Evolutionary conservation across 2,888 invertebrate genomes (phyloP).

Genomic region (Drosophila nigritarsus): DNA sequence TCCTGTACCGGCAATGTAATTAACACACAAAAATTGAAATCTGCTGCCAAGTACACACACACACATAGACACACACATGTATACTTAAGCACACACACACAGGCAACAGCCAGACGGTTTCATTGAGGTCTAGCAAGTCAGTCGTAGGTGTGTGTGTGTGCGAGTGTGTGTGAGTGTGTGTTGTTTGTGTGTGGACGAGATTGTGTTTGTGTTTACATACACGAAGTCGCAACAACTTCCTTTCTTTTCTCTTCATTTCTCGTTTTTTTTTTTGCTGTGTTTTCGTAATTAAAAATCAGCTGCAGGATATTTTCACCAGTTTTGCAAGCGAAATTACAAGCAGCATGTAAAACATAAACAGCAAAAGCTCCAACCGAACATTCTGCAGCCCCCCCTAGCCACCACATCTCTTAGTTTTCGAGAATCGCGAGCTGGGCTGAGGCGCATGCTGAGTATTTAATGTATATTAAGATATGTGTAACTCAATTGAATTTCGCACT

Average conservation of each 20-base stretch:
- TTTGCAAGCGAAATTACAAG: conserved; percentile 61
- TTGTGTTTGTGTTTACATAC: conserved; percentile 62
- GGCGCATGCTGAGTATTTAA: conserved; percentile 26
- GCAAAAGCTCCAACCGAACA: conserved; percentile 44
- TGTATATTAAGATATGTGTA: conserved; percentile 51
- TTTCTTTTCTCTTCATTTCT: conserved; percentile 31
- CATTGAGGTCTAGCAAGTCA: conserved; percentile 70
- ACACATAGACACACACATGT: conserved; percentile 12
- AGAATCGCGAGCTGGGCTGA: neutral
- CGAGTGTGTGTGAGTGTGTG: conserved; percentile 10
- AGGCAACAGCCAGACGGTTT: conserved; percentile 55
- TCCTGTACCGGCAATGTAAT: conserved; percentile 76
- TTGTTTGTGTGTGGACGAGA: conserved; percentile 29
- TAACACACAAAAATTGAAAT: conserved; percentile 79
- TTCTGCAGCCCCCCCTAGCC: neutral
- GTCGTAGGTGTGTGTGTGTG: neutral
- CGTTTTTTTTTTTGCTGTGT: conserved; percentile 49
- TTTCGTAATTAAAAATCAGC: conserved; percentile 79
- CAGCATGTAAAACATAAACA: conserved; percentile 57
- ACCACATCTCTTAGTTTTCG: neutral
- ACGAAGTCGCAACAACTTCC: conserved; percentile 72
- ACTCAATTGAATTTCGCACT: conserved; percentile 53
- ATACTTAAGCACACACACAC: conserved; percentile 33
- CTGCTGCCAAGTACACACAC: conserved; percentile 64
- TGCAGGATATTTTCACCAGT: conserved; percentile 74